A percentile compares a stretch with the other conserved stretches of the same genome.
Conservation (phyloP, 2,888 invertebrate species). For the Argynnis bischoffii region DNA sequence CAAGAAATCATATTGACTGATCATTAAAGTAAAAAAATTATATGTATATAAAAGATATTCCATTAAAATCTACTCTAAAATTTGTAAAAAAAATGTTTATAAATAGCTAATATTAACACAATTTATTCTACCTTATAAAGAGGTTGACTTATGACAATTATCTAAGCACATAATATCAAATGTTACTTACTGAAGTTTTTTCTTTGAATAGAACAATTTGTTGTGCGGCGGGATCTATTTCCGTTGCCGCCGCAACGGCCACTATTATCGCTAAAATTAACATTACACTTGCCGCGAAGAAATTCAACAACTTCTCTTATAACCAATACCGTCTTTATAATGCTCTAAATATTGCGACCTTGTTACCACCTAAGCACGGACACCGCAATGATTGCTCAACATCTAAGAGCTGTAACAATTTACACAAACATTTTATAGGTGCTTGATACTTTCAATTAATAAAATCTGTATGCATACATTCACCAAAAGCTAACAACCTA, state of each 20-base stretch:
- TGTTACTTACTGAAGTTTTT: conserved; percentile 50
- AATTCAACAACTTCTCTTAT: conserved; percentile 30
- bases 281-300: conserved; percentile 29
- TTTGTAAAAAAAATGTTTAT: too few relatives aligned
- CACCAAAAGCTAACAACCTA: too few relatives aligned
- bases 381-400: conserved; percentile 40
- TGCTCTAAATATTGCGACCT: conserved; percentile 42
- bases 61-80: too few relatives aligned
- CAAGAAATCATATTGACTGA: too few relatives aligned
- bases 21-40: too few relatives aligned
- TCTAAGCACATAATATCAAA: neutral
- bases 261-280: conserved; percentile 40
- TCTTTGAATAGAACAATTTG: conserved; percentile 58
- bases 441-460: neutral
- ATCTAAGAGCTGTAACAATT: conserved; percentile 4
- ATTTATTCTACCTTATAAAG: too few relatives aligned
- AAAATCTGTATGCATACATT: too few relatives aligned
- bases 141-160: too few relatives aligned
- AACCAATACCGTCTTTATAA: conserved; percentile 41
- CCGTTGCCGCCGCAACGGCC: conserved; percentile 40
- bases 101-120: too few relatives aligned
- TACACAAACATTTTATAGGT: neutral
- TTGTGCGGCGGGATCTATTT: conserved; percentile 51
- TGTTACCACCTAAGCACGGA: conserved; percentile 37
- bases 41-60: too few relatives aligned